A percentile compares a stretch with the other conserved stretches of the same genome.
These are phyloP conservation scores for Hassar affinis DNA, from an alignment of 2,113 vertebrate genomes.

Conservation along the genomic window DNA sequence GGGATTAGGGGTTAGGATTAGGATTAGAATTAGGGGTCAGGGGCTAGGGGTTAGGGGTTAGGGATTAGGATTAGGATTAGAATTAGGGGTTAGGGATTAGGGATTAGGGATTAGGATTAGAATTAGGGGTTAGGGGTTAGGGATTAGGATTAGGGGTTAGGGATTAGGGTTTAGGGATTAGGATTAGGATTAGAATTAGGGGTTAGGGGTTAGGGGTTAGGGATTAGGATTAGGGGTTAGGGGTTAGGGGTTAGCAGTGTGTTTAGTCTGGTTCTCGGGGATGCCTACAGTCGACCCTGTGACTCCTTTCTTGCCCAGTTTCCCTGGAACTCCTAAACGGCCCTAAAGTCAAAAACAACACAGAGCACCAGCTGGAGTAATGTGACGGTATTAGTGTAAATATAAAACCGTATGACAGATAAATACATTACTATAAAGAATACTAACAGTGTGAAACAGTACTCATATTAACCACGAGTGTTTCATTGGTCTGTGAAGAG, in stretches of 20 bases:
- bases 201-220: background rate
- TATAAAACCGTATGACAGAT: background rate
- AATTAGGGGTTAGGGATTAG: too few relatives aligned
- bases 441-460: background rate
- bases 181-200: too few relatives aligned
- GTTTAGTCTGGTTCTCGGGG: background rate
- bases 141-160: too few relatives aligned
- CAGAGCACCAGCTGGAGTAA: background rate
- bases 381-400: background rate
- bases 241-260: background rate
- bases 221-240: background rate
- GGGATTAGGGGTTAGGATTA: too few relatives aligned
- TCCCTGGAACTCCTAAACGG: constrained; percentile 66
- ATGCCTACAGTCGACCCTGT: constrained; percentile 67
- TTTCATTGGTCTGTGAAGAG: background rate
- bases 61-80: too few relatives aligned
- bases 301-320: constrained; percentile 69
- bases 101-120: too few relatives aligned
- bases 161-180: too few relatives aligned
- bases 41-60: too few relatives aligned
- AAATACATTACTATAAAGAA: background rate
- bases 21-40: too few relatives aligned
- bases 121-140: too few relatives aligned
- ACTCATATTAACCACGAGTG: background rate
- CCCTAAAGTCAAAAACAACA: constrained; percentile 62